Conservation (phyloP, 1,140 invertebrate genomes). For the Drosophila ananassae region DNA sequence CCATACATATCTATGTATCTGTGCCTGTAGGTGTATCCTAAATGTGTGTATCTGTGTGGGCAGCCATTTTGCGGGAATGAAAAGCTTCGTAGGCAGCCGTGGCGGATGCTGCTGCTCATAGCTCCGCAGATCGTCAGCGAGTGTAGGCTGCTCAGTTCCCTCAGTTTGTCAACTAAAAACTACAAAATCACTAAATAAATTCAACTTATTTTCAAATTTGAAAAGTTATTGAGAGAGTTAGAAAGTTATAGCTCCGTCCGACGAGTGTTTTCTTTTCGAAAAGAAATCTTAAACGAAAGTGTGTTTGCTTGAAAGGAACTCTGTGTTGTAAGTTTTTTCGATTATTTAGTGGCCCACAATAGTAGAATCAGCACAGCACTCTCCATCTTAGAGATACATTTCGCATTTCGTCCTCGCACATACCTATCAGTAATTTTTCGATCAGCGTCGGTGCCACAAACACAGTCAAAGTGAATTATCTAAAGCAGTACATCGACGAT, state of each 20-base stretch:
- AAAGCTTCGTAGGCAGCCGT: slow-evolving; percentile 78
- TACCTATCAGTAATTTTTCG: slow-evolving; percentile 22
- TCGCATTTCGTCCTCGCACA: slow-evolving; percentile 57
- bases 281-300: neutral
- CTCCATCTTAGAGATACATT: slow-evolving; percentile 55
- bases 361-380: slow-evolving; percentile 29
- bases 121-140: slow-evolving; percentile 84
- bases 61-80: slow-evolving; percentile 65
- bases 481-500: slow-evolving; percentile 84
- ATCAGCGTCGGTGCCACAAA: slow-evolving; percentile 47
- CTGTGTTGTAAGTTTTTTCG: slow-evolving; percentile 49
- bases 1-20: neutral
- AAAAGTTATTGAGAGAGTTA: neutral
- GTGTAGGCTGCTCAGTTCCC: slow-evolving; percentile 75
- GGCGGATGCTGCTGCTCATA: slow-evolving; percentile 70
- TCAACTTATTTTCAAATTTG: neutral
- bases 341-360: slow-evolving; percentile 23
- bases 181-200: neutral
- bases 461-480: slow-evolving; percentile 84
- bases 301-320: slow-evolving; percentile 38
- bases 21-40: slow-evolving; percentile 16
- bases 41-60: slow-evolving; percentile 37
- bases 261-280: slow-evolving; percentile 16
- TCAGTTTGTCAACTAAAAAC: slow-evolving; percentile 23
- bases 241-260: slow-evolving; percentile 39